Percentiles rank a stretch among this genome's conserved stretches.
Conservation (phyloP, 1,140 invertebrate species). For the Caerostris extrusa region DNA sequence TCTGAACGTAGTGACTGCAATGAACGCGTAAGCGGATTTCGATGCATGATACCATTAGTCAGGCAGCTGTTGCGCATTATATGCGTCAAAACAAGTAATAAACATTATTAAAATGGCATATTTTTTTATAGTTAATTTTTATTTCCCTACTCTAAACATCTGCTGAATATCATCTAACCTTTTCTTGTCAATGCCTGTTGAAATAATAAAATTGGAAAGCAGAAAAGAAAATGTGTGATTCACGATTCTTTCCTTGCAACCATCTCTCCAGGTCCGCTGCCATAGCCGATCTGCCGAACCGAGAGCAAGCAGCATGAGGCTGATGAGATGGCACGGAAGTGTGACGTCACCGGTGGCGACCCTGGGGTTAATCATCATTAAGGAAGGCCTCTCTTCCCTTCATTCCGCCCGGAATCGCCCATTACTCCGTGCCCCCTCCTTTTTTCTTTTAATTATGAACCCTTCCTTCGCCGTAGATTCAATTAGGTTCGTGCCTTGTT, state of each 20-base stretch:
- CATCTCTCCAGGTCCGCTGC: not conserved
- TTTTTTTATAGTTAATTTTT: too few species aligned
- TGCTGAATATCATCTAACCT: too few species aligned
- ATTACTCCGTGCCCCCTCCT: not conserved
- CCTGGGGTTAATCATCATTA: constrained; percentile 72
- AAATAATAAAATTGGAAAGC: too few species aligned
- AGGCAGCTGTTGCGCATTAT: too few species aligned
- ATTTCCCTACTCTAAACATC: too few species aligned
- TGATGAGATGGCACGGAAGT: constrained; percentile 44
- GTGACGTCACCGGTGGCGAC: constrained; percentile 59
- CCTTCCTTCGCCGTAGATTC: constrained; percentile 32
- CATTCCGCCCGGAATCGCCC: not conserved
- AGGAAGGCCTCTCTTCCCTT: constrained; percentile 37
- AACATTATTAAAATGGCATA: too few species aligned
- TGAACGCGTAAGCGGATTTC: too few species aligned
- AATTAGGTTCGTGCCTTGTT: constrained; percentile 18
- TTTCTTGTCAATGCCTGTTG: too few species aligned
- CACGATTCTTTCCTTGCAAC: not conserved
- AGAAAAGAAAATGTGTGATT: too few species aligned
- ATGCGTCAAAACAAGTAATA: too few species aligned
- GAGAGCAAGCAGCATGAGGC: constrained; percentile 9
- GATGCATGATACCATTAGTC: too few species aligned
- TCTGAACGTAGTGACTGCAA: too few species aligned
- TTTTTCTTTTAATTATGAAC: constrained; percentile 19
- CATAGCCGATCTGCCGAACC: not conserved